These are phyloP conservation scores for Indicator maculatus DNA, from an alignment of 2,113 vertebrate species.

Conservation along the genomic window DNA sequence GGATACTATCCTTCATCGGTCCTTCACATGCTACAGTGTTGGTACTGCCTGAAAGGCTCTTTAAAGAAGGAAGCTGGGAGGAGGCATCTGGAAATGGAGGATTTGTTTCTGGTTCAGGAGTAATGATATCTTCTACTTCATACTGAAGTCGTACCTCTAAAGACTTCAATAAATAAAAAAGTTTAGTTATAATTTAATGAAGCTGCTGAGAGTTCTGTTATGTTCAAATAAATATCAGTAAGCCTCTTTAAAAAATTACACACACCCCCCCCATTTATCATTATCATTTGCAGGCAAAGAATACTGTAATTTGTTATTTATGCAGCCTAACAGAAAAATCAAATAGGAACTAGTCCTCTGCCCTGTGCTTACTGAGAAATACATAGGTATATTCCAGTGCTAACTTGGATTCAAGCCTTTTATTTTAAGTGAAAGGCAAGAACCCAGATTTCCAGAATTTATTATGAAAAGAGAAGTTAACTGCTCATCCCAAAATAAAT, in stretches of 20 bases:
- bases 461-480: not conserved
- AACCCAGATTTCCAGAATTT: not conserved
- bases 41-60: slow-evolving; percentile 85
- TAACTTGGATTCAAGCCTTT: not conserved
- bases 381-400: not conserved
- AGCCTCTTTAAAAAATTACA: not conserved
- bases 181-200: slow-evolving; percentile 15
- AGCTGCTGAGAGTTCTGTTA: not conserved
- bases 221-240: not conserved
- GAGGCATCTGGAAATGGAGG: slow-evolving; percentile 85
- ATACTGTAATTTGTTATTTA: not conserved
- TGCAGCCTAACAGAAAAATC: not conserved
- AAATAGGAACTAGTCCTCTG: not conserved
- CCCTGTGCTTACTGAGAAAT: not conserved
- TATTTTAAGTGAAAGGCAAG: not conserved
- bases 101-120: slow-evolving; percentile 90
- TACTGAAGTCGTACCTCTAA: slow-evolving; percentile 92
- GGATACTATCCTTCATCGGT: slow-evolving; percentile 83
- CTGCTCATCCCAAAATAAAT: not conserved
- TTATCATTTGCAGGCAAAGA: not conserved
- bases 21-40: slow-evolving; percentile 85
- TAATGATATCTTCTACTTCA: slow-evolving; percentile 91
- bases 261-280: not conserved
- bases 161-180: slow-evolving; percentile 78
- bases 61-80: slow-evolving; percentile 84